These are phyloP conservation scores for Dreissena polymorpha DNA, from an alignment of 1,140 invertebrate genomes.

Conservation along the genomic window DNA sequence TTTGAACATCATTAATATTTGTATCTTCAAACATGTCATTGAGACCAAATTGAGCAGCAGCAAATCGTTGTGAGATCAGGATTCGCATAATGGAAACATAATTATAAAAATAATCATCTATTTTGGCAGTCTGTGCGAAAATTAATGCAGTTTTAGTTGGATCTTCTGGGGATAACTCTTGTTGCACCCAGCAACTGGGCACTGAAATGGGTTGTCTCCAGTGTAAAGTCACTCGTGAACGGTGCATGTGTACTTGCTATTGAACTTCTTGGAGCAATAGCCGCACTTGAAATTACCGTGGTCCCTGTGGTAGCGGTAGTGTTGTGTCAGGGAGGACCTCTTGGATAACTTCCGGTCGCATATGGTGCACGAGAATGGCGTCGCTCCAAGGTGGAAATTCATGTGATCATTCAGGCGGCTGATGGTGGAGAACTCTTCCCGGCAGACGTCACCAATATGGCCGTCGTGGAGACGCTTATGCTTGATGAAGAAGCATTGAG, in stretches of 20 bases:
- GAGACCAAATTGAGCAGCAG: too few species aligned
- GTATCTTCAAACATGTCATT: too few species aligned
- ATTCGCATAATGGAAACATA: too few species aligned
- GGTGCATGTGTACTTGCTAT: conserved; percentile 40
- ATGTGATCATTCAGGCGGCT: conserved; percentile 58
- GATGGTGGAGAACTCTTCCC: conserved; percentile 35
- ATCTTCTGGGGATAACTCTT: conserved; percentile 49
- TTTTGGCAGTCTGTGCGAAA: too few species aligned
- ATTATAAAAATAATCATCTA: too few species aligned
- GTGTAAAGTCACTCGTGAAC: conserved; percentile 53
- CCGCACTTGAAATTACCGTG: conserved; percentile 31
- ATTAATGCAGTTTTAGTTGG: conserved; percentile 43
- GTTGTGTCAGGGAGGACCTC: conserved; percentile 38
- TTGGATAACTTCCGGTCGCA: conserved; percentile 88
- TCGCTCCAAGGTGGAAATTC: conserved; percentile 88
- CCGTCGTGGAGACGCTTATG: conserved; percentile 48
- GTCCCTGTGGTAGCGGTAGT: conserved; percentile 51
- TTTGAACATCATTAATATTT: too few species aligned
- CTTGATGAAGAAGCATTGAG: conserved; percentile 44
- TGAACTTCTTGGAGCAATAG: conserved; percentile 43
- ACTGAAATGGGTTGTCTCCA: conserved; percentile 48
- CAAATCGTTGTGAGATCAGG: conserved; percentile 49
- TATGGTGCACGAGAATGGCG: conserved; percentile 93
- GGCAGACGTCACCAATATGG: conserved; percentile 33
- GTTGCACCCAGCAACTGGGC: conserved; percentile 39